phyloP scores from a whole-genome alignment of 2,113 vertebrate species.

The Tachuris rubrigastra region DNA sequence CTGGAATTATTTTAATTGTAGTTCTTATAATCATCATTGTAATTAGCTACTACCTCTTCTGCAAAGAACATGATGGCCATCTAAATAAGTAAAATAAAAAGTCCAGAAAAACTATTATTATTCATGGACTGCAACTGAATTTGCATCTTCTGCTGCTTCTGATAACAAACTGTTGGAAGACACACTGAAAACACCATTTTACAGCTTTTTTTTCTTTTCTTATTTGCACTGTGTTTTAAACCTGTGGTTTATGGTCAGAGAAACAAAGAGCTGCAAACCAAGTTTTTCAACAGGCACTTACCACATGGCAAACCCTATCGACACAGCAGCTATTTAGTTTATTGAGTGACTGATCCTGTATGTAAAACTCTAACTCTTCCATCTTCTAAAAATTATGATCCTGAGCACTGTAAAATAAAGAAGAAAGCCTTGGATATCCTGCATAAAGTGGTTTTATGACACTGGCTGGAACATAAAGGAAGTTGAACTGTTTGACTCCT shows the following conservation, averaged over 20 bases:
- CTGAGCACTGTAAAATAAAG: not conserved
- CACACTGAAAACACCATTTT: not conserved
- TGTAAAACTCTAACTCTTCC: not conserved
- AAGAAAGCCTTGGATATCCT: not conserved
- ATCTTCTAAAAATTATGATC: not conserved
- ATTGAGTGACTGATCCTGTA: not conserved
- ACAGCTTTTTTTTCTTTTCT: slow-evolving; percentile 62
- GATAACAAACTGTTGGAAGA: slow-evolving; percentile 51
- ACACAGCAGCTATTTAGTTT: not conserved
- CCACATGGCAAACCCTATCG: not conserved
- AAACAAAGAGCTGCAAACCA: slow-evolving; percentile 59
- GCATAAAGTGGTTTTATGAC: not conserved
- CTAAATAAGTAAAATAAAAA: slow-evolving; percentile 69
- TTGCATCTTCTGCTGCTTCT: slow-evolving; percentile 69
- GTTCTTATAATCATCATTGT: slow-evolving; percentile 42
- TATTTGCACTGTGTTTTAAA: slow-evolving; percentile 68
- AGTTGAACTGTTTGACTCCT: not conserved
- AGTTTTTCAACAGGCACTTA: not conserved
- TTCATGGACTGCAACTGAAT: slow-evolving; percentile 66
- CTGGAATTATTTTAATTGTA: slow-evolving; percentile 42
- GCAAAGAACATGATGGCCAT: slow-evolving; percentile 50
- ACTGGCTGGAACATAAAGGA: not conserved
- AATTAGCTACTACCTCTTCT: slow-evolving; percentile 62
- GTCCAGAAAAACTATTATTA: slow-evolving; percentile 59
- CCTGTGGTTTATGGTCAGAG: slow-evolving; percentile 72